phyloP scores from a whole-genome alignment of 2,113 vertebrate species.

The Bubo blakistoni region DNA sequence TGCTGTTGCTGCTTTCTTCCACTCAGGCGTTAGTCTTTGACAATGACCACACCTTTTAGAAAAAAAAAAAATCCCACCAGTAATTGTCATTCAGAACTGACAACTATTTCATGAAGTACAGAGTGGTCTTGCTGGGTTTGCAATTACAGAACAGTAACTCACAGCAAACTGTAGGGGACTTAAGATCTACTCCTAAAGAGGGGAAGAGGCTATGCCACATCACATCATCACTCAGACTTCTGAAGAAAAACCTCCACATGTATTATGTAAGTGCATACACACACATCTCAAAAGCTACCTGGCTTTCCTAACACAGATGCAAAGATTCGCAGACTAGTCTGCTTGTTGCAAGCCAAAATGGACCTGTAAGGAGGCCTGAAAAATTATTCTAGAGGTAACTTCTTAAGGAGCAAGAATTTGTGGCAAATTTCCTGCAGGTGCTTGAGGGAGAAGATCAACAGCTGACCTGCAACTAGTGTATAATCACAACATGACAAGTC shows the following conservation, averaged over 20 bases:
- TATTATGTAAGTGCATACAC: not conserved
- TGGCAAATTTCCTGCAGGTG: not conserved
- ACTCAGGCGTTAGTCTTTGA: slow-evolving; percentile 85
- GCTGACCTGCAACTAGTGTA: not conserved
- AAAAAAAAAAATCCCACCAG: not conserved
- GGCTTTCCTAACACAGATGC: not conserved
- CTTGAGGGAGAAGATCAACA: not conserved
- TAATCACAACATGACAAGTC: not conserved
- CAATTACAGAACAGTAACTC: not conserved
- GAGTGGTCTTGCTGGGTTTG: not conserved
- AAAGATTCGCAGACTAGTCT: not conserved
- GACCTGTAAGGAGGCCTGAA: not conserved
- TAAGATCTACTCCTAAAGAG: not conserved
- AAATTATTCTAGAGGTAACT: not conserved
- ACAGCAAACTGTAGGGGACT: not conserved
- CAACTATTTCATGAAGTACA: not conserved
- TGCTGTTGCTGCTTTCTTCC: slow-evolving; percentile 94
- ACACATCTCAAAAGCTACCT: not conserved
- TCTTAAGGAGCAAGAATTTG: not conserved
- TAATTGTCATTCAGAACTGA: not conserved
- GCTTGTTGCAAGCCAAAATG: not conserved
- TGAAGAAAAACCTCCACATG: not conserved
- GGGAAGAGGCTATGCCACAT: not conserved
- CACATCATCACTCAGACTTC: not conserved
- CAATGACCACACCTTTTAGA: slow-evolving; percentile 92